Conservation (phyloP, 2,888 invertebrate species). For the Yponomeuta cagnagella region DNA sequence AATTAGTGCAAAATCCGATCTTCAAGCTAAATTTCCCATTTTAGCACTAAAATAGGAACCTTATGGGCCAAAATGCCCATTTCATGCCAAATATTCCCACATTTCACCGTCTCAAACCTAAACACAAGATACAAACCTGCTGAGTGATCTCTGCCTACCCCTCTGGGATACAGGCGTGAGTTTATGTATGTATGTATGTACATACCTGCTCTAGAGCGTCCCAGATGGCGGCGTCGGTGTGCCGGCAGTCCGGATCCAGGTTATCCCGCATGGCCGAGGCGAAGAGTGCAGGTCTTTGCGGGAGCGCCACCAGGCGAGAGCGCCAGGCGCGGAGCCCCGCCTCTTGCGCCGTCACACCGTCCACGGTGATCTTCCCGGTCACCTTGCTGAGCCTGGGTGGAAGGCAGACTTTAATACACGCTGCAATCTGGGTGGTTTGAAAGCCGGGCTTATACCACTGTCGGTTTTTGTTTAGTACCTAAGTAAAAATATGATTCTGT, state of each 20-base stretch:
- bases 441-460: too few species aligned
- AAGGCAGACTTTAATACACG: too few species aligned
- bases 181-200: neutral
- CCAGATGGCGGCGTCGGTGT: constrained; percentile 81
- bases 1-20: too few species aligned
- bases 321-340: constrained; percentile 75
- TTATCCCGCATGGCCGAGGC: constrained; percentile 86
- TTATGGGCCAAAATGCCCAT: too few species aligned
- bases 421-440: too few species aligned
- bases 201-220: constrained; percentile 80
- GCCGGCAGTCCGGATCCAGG: constrained; percentile 82
- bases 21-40: too few species aligned
- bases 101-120: too few species aligned
- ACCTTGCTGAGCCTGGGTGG: constrained; percentile 61
- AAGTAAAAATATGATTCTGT: too few species aligned
- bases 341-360: constrained; percentile 50
- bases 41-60: too few species aligned
- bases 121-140: neutral
- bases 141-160: too few species aligned
- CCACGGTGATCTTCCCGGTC: constrained; percentile 60
- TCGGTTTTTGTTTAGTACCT: too few species aligned
- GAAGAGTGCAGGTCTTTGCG: constrained; percentile 83
- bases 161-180: neutral
- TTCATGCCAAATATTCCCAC: too few species aligned
- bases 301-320: constrained; percentile 76